Conservation (phyloP, 2,888 invertebrate genomes). For the Melanostoma scalare region DNA sequence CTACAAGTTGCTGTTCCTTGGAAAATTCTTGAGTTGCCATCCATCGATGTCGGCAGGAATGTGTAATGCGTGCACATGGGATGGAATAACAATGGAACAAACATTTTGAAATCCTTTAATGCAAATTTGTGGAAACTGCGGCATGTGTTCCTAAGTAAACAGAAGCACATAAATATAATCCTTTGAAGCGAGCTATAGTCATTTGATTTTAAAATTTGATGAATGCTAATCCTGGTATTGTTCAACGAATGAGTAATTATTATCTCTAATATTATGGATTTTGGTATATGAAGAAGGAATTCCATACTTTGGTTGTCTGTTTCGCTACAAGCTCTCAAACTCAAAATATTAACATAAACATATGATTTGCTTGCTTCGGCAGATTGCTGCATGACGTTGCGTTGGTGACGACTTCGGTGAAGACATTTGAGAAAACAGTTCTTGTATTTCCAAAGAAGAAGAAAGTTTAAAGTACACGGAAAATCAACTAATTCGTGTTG, state of each 20-base stretch:
- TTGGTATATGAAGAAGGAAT: too few species aligned
- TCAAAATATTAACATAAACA: too few species aligned
- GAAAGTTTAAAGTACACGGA: too few species aligned
- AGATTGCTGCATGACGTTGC: too few species aligned
- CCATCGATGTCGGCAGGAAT: constrained; percentile 27
- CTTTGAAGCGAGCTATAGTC: background rate
- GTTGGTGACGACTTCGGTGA: too few species aligned
- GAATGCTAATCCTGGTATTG: constrained; percentile 62
- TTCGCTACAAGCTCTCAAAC: too few species aligned
- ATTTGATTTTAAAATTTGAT: constrained; percentile 52
- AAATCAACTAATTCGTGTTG: too few species aligned
- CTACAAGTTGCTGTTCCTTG: constrained; percentile 1
- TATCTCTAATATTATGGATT: background rate
- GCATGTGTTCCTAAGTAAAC: constrained; percentile 58
- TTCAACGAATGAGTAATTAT: constrained; percentile 60
- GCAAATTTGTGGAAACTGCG: constrained; percentile 72
- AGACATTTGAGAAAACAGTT: too few species aligned
- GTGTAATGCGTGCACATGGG: constrained; percentile 63
- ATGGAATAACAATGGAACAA: constrained; percentile 66
- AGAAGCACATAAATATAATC: constrained; percentile 19
- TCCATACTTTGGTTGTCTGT: too few species aligned
- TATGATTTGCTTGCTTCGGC: too few species aligned
- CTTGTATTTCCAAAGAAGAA: too few species aligned
- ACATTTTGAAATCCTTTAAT: constrained; percentile 71
- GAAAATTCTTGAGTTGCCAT: constrained; percentile 16